These are phyloP conservation scores for Scaptomyza flava DNA, from an alignment of 2,888 invertebrate species.

Conservation along the genomic window DNA sequence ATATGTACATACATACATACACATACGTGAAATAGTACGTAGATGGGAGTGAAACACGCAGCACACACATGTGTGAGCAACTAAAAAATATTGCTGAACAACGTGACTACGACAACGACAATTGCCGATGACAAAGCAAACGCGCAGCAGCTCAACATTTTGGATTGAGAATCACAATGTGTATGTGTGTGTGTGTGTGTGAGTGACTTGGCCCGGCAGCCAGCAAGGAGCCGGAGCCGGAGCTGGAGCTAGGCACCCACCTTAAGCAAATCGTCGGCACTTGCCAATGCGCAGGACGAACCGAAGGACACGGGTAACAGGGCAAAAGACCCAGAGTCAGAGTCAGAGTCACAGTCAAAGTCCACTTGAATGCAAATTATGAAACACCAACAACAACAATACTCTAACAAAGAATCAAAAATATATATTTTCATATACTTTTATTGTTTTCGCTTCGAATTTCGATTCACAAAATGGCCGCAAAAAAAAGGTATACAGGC, in stretches of 20 bases:
- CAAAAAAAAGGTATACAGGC: too few species aligned
- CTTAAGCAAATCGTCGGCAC: slow-evolving; percentile 77
- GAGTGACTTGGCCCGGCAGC: slow-evolving; percentile 44
- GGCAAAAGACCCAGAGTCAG: background rate
- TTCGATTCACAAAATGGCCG: slow-evolving; percentile 28
- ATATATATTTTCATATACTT: background rate
- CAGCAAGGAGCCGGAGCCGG: slow-evolving; percentile 53
- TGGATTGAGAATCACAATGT: slow-evolving; percentile 59
- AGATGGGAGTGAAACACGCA: slow-evolving; percentile 3
- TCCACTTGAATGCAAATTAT: slow-evolving; percentile 38
- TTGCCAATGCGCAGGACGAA: slow-evolving; percentile 72
- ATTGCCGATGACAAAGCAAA: slow-evolving; percentile 76
- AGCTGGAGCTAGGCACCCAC: slow-evolving; percentile 66
- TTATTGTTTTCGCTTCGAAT: slow-evolving; percentile 6
- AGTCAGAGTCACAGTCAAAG: background rate
- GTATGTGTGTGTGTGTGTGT: slow-evolving; percentile 11
- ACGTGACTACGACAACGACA: slow-evolving; percentile 75
- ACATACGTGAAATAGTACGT: background rate
- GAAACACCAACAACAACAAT: slow-evolving; percentile 1
- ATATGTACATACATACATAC: slow-evolving; percentile 3
- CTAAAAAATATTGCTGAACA: slow-evolving; percentile 72
- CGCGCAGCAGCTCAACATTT: slow-evolving; percentile 65
- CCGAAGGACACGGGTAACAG: slow-evolving; percentile 61
- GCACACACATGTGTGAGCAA: slow-evolving; percentile 20
- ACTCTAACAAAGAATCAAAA: background rate